phyloP scores from a whole-genome alignment of 2,113 vertebrate genomes.

The Erpornis zantholeuca region DNA sequence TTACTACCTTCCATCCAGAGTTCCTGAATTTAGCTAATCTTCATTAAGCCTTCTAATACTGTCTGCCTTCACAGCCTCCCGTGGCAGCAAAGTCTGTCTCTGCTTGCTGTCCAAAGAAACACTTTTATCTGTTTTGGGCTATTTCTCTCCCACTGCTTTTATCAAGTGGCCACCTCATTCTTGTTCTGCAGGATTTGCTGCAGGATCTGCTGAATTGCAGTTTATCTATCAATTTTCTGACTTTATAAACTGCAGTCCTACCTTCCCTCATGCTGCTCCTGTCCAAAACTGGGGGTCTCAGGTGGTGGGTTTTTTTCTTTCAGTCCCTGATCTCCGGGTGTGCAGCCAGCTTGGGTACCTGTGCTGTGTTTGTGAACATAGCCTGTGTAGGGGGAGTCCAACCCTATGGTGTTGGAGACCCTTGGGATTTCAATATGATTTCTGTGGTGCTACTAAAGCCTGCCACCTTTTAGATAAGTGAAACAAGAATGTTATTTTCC shows the following conservation, averaged over 20 bases:
- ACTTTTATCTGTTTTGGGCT: background rate
- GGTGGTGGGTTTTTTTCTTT: rapidly evolving
- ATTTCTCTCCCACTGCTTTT: background rate
- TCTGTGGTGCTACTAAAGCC: background rate
- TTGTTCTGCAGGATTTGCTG: too few species aligned
- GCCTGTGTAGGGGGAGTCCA: rapidly evolving
- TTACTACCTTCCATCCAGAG: rapidly evolving
- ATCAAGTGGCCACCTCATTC: background rate
- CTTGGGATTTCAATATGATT: background rate
- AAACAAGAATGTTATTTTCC: background rate
- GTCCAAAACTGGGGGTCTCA: background rate
- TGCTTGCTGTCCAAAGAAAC: background rate
- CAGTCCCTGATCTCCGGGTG: background rate
- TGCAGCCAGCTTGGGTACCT: too few species aligned
- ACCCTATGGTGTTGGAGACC: background rate
- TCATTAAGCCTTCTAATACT: background rate
- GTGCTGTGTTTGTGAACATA: background rate
- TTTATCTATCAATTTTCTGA: rapidly evolving
- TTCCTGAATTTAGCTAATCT: background rate
- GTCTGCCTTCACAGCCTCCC: background rate
- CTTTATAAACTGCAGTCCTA: background rate
- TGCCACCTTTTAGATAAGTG: rapidly evolving
- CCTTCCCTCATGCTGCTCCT: background rate
- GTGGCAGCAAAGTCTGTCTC: background rate
- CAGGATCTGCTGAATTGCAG: background rate